A percentile compares a stretch with the other conserved stretches of the same genome.
These are phyloP conservation scores for Nyctibius grandis DNA, from an alignment of 2,797 vertebrate genomes.

Conservation along the genomic window DNA sequence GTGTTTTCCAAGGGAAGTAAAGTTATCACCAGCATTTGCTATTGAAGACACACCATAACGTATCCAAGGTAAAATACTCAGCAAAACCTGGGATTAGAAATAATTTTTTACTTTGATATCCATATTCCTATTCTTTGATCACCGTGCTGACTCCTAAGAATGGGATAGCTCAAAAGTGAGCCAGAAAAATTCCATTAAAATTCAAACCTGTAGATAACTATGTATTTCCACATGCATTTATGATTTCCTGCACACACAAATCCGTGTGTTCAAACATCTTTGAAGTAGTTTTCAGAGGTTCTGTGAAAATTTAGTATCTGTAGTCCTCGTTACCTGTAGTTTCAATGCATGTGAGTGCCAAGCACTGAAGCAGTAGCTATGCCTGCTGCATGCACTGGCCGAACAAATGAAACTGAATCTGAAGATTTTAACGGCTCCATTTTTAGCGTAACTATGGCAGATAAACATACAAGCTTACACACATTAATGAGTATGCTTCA, in stretches of 20 bases:
- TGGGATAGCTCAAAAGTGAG: not conserved
- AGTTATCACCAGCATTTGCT: not conserved
- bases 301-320: not conserved
- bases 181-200: not conserved
- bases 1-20: not conserved
- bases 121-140: not conserved
- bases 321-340: not conserved
- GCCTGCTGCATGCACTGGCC: not conserved
- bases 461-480: not conserved
- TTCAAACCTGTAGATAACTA: not conserved
- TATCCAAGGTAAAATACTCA: not conserved
- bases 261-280: not conserved
- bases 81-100: not conserved
- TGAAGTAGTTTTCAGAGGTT: not conserved
- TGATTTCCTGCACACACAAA: not conserved
- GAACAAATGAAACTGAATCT: not conserved
- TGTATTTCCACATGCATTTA: not conserved
- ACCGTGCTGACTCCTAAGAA: not conserved
- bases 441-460: not conserved
- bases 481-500: not conserved
- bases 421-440: not conserved
- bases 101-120: not conserved
- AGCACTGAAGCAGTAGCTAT: not conserved
- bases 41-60: not conserved
- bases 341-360: not conserved